Percentiles rank a stretch among this genome's conserved stretches.
phyloP scores from a whole-genome alignment of 1,140 invertebrate genomes.

The Kradibia gibbosae region DNA sequence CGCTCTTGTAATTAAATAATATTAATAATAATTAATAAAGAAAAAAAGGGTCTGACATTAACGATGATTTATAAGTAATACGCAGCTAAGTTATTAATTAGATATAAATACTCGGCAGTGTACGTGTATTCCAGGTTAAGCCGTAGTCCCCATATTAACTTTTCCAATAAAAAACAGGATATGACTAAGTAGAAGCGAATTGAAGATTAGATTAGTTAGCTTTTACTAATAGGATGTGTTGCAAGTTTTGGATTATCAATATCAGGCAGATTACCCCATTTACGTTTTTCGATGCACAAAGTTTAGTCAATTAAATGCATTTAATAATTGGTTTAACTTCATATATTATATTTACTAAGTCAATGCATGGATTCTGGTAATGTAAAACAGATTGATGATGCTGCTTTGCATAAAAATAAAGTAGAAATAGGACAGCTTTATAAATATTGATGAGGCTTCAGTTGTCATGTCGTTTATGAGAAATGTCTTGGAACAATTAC shows the following conservation, averaged over 20 bases:
- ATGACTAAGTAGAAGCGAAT: slow-evolving; percentile 1
- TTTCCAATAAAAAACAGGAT: slow-evolving; percentile 8
- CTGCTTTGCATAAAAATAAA: not conserved
- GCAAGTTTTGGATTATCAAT: slow-evolving; percentile 27
- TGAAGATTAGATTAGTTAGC: not conserved
- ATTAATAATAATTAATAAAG: not conserved
- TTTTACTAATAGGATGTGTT: not conserved
- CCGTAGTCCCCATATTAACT: not conserved
- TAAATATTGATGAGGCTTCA: slow-evolving; percentile 19
- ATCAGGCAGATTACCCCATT: not conserved
- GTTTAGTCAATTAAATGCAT: not conserved
- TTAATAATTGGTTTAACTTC: not conserved
- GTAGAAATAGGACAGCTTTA: not conserved
- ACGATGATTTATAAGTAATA: not conserved
- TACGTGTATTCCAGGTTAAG: not conserved
- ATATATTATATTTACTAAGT: not conserved
- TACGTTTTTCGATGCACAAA: not conserved
- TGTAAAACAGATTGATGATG: slow-evolving; percentile 21
- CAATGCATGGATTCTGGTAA: not conserved
- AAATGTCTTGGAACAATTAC: not conserved
- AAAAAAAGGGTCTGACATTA: not conserved
- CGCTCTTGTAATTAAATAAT: not conserved
- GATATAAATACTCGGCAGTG: not conserved
- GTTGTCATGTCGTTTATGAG: not conserved
- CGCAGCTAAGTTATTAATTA: slow-evolving; percentile 1